These are phyloP conservation scores for Kryptolebias marmoratus DNA, from an alignment of 2,113 vertebrate genomes.

Conservation along the genomic window DNA sequence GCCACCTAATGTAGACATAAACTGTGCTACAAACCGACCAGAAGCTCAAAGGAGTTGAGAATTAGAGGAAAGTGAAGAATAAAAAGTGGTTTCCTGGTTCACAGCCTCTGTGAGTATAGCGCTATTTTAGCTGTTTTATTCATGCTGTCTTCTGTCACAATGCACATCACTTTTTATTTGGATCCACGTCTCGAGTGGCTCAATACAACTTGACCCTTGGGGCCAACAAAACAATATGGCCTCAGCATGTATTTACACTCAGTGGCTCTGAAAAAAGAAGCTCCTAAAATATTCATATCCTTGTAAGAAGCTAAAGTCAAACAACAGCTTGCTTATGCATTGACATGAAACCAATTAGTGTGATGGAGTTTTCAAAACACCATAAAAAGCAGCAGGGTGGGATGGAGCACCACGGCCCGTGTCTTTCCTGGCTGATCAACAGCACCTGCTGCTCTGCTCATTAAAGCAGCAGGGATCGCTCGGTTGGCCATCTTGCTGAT, in stretches of 20 bases:
- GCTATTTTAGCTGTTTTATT: conserved; percentile 60
- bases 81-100: conserved; percentile 61
- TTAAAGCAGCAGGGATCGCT: conserved; percentile 50
- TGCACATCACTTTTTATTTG: conserved; percentile 22
- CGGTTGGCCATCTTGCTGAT: conserved; percentile 61
- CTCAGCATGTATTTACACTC: conserved; percentile 57
- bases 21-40: conserved; percentile 22
- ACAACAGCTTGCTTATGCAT: conserved; percentile 76
- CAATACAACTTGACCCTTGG: conserved; percentile 30
- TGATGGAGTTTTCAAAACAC: conserved; percentile 66
- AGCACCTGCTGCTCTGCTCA: conserved; percentile 33
- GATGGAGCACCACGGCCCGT: conserved; percentile 28
- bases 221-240: conserved; percentile 58
- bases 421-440: conserved; percentile 55
- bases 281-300: conserved; percentile 75
- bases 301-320: conserved; percentile 60
- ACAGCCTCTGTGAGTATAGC: conserved; percentile 25
- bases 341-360: conserved; percentile 77
- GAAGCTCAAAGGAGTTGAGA: conserved; percentile 4
- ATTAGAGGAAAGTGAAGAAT: conserved; percentile 11
- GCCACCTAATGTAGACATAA: conserved; percentile 57
- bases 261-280: conserved; percentile 40
- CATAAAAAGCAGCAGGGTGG: conserved; percentile 35
- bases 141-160: conserved; percentile 18
- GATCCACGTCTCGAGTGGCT: conserved; percentile 1